Percentiles rank a stretch among this genome's conserved stretches.
Evolutionary conservation across 2,888 invertebrate genomes (phyloP).

Genomic region (Cistogaster globosa): DNA sequence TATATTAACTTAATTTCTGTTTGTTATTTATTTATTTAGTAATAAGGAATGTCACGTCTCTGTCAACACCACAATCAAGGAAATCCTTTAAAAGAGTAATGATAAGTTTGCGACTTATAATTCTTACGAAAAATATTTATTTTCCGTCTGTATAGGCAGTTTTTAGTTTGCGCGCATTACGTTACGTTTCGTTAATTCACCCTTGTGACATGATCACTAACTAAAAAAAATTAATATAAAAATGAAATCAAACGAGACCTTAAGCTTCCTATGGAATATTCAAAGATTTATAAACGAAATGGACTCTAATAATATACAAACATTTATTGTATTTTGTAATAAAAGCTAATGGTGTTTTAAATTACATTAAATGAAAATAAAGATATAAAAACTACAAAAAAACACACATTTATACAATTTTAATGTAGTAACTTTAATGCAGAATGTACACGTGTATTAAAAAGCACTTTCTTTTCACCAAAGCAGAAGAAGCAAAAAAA

Average conservation of each 20-base stretch:
- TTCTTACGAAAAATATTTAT: too few species aligned
- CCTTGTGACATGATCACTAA: too few species aligned
- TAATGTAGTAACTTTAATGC: constrained; percentile 17
- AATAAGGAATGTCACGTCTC: too few species aligned
- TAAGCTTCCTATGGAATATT: not conserved
- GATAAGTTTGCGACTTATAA: too few species aligned
- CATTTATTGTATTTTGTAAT: constrained; percentile 61
- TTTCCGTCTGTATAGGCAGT: too few species aligned
- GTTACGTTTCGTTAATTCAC: too few species aligned
- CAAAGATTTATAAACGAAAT: not conserved
- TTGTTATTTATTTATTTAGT: too few species aligned
- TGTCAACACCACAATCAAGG: too few species aligned
- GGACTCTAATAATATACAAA: not conserved
- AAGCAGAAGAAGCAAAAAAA: not conserved
- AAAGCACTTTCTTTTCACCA: not conserved
- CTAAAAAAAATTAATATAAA: too few species aligned
- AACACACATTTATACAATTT: constrained; percentile 2
- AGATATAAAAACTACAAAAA: constrained; percentile 25
- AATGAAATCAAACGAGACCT: not conserved
- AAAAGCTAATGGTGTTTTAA: constrained; percentile 68
- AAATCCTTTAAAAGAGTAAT: too few species aligned
- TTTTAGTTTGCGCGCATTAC: too few species aligned
- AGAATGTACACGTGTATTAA: not conserved
- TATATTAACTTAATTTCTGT: too few species aligned
- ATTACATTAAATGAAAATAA: constrained; percentile 67